Evolutionary conservation across 1,140 invertebrate genomes (phyloP), one percentile per base, ranked within the genome.

Genomic region (Papilio machaon): DNA sequence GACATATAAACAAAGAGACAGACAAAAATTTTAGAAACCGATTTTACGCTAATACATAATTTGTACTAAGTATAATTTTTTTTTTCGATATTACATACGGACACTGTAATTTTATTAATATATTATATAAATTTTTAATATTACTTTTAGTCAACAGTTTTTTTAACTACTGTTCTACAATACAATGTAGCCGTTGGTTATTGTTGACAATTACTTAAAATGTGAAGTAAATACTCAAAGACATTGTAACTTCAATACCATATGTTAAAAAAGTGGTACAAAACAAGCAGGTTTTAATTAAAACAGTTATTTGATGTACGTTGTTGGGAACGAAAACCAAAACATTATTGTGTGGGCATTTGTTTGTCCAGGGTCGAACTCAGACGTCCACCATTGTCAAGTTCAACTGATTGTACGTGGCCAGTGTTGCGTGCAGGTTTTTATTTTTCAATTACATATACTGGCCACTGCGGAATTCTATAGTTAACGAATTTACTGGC

Each of bases 321-420:
- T 58, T 52, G 49, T 58, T 58, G 54, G 7, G n/a, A 19, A 58
- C 84, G 73, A 83, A 87, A 85, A 86, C 86, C 84, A 86, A 81
- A 87, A 86, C 80, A 83, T 85, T 70, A 74, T 70, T 80, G 73
- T 49, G 15, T 46, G 43, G 80, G 58, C 89, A 82, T 90, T 91
- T 92, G 91, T 92, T 84, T 89, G 70, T 52, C 47, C 82, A 82
- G 90, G 91, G 87, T 87, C 90, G 91, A 80, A 84, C 82, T 76
- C 83, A 80, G 80, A 90, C 88, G 87, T 90, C 88, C 86, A 89
- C 86, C 80, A 91, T 90, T 92, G 90, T 91, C 90, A 93, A 92
- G 91, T 93, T 91, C 89, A 91, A 87, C 83, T 87, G 85, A 89
- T 88, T 60, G 79, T 80, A 89, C 87, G 88, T 86, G 87, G 85